Base-by-base conservation (phyloP, 2,113 vertebrate species). In the Osmerus mordax region DNA sequence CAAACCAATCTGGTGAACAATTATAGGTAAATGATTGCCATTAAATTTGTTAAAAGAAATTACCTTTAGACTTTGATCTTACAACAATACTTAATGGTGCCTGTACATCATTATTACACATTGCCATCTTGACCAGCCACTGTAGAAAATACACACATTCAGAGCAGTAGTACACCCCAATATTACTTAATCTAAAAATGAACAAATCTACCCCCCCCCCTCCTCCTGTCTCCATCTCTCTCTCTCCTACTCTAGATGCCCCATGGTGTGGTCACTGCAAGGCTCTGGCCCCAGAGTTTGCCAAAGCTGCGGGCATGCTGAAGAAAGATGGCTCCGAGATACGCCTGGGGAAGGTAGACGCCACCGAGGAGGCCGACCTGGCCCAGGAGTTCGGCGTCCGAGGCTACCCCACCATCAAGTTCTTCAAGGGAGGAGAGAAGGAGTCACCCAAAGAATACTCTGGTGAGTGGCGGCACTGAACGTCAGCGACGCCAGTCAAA, bases 261-360 rank as follows among this genome's bases (percentile, higher is more conserved):
- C 97, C 97, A 1, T 99, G 97, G 97, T 99, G 97, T 13, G 97
- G 97, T 3, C 97, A 99, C 87, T 99, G 97, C 91, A 99, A 99
- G 60, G 97, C 97, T 0, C 90, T 99, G 85, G 96, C 90, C 0
- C 97, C 97, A 0, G 97, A 99, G 83, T 99, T 94, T 0, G 95
- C 90, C 63, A 99, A 97, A 86, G 97, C 97, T 0, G 97, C 97
- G 0, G 94, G 93, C 2, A 91, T 91, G 29, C 91, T 99, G 78
- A 95, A 95, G 83, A 90, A 86, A 0, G 96, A 97, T 73, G 94
- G 94, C 2, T 98, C 96, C 0, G 90, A 83, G 12, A 95, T 99
- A 82, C 90, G 94, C 1, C 86, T 99, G 84, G 97, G 81, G 5
- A 99, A 99, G 84, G 97, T 99, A 29, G 97, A 99, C 0, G 97